A percentile compares a stretch with the other conserved stretches of the same genome.
These are phyloP conservation scores for Phoebastria nigripes DNA, from an alignment of 2,797 vertebrate genomes.

Conservation along the genomic window DNA sequence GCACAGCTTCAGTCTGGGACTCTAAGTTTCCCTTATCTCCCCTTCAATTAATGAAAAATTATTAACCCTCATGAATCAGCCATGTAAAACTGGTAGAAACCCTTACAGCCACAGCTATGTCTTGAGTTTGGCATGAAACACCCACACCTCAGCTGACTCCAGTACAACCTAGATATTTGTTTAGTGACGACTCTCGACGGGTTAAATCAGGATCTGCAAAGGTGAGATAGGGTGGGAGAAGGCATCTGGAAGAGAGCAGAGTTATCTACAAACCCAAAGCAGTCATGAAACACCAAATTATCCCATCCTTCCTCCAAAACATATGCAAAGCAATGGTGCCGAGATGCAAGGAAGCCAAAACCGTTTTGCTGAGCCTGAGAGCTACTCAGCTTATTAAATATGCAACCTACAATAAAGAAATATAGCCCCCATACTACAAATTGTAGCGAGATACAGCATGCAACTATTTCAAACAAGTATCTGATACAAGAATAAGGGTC, in stretches of 20 bases:
- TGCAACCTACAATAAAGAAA: background rate
- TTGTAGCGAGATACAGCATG: rapidly evolving
- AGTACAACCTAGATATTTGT: background rate
- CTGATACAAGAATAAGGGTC: background rate
- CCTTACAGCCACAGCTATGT: rapidly evolving
- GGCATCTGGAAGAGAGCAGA: background rate
- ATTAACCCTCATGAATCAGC: background rate
- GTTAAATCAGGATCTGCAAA: background rate
- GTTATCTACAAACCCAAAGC: background rate
- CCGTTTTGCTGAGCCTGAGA: background rate
- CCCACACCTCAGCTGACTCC: too few species aligned
- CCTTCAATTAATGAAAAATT: background rate
- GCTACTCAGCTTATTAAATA: background rate
- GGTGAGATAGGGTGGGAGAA: background rate
- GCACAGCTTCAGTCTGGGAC: too few species aligned
- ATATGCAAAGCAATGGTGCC: rapidly evolving
- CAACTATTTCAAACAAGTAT: background rate
- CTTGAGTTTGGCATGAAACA: background rate
- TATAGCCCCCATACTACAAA: rapidly evolving
- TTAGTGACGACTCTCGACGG: rapidly evolving
- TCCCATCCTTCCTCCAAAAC: background rate
- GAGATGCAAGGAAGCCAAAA: background rate
- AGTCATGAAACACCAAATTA: background rate
- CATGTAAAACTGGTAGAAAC: background rate
- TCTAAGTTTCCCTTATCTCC: background rate